Conservation (phyloP, 2,888 invertebrate genomes). For the Hydropsyche betteni region DNA sequence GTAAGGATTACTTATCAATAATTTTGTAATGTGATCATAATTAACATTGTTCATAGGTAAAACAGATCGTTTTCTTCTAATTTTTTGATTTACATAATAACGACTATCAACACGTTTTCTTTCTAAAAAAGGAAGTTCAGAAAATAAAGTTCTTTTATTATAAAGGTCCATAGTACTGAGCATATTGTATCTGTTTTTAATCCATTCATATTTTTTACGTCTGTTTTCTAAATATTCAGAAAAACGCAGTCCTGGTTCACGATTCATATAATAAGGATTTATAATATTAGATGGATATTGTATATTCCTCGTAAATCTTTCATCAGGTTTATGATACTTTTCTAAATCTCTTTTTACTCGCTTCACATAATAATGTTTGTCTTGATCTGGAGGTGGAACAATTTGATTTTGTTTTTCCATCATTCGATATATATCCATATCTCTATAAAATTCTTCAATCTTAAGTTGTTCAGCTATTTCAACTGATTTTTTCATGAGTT, state of each 20-base stretch:
- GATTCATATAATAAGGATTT: neutral
- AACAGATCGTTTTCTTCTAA: constrained; percentile 25
- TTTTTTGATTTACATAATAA: neutral
- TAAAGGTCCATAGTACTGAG: neutral
- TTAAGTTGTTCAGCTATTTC: constrained; percentile 43
- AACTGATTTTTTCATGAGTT: constrained; percentile 55
- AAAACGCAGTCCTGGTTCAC: neutral
- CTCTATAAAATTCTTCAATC: constrained; percentile 42
- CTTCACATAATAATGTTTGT: constrained; percentile 37
- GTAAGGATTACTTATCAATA: neutral
- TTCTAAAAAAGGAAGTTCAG: constrained; percentile 32
- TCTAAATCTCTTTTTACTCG: constrained; percentile 35
- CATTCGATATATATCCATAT: constrained; percentile 28
- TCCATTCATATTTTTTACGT: neutral
- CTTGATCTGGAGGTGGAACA: neutral
- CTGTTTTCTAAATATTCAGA: neutral
- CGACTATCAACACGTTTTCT: neutral
- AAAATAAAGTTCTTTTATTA: constrained; percentile 25
- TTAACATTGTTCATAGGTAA: neutral
- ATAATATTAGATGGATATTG: neutral
- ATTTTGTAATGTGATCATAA: neutral
- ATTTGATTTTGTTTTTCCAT: neutral
- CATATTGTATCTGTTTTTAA: neutral
- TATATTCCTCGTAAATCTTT: constrained; percentile 16
- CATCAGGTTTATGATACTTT: constrained; percentile 5